Base-by-base conservation (phyloP, 1,140 invertebrate genomes). In the Drosophila leontia region DNA sequence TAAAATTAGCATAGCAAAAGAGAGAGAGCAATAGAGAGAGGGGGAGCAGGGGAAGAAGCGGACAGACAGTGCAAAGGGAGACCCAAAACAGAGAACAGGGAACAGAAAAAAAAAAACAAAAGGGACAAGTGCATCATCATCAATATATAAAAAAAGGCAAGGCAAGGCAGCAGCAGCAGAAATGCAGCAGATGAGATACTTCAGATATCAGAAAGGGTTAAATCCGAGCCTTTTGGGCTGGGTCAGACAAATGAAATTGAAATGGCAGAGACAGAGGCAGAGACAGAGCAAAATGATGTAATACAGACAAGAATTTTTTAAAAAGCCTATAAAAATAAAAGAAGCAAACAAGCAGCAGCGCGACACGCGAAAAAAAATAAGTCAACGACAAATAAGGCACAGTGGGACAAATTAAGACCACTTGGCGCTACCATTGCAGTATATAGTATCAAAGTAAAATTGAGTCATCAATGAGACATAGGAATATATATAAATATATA, bases 1-100 rank as follows among this genome's bases (percentile, higher is more conserved):
- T 64, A 83, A 75, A 83, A 84, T 80, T 84, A 65, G 71, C 76
- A 84, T 80, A 75, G 60, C 41, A 23, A 78, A 62, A 45, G 37
- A 17, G 42, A 37, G 19, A 17, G 50, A 37, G 60, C 32, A 15
- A 67, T 61, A 75, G 23, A 17, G 55, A 35, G 32, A 26, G 35
- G 41, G 26, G 48, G 2, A 37, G 11, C 19, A 9, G 23, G 44
- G 35, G 29, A 62, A 32, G 45, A 60, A 35, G 70, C 70, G 63
- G 57, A 71, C 67, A 72, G 53, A 59, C 76, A 70, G 58, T 12
- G 44, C 45, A 74, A 74, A 72, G 56, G 37, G 44, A 60, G 53
- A 19, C 32, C 29, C 35, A 13, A 74, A 74, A 72, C 35, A 72
- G 15, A 59, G n/a, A 45, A 34, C 12, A 42, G 41, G 12, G 45